Evolutionary conservation across 2,888 invertebrate genomes (phyloP).

Genomic region (Thecophora atra): DNA sequence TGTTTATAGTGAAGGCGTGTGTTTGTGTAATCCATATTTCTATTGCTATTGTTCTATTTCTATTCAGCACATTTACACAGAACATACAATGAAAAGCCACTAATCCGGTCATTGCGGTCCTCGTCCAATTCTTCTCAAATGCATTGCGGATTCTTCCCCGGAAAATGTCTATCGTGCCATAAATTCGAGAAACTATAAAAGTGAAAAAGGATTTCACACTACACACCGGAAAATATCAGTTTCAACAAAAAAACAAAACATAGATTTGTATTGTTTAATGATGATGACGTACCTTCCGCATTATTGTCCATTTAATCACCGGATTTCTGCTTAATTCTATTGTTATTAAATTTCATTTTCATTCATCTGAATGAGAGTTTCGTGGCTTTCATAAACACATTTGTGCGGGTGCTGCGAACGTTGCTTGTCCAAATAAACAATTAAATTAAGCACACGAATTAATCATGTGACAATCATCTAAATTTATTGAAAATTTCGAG

Average conservation of each 20-base stretch:
- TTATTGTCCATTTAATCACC: conserved; percentile 19
- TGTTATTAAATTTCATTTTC: conserved; percentile 31
- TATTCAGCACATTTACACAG: neutral
- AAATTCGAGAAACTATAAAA: conserved; percentile 36
- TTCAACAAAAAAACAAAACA: neutral
- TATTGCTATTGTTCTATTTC: conserved; percentile 22
- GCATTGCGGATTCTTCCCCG: neutral
- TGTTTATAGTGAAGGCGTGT: neutral
- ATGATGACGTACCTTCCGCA: neutral
- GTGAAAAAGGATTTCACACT: conserved; percentile 45
- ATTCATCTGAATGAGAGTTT: neutral
- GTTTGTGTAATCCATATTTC: conserved; percentile 25
- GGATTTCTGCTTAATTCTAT: conserved; percentile 19
- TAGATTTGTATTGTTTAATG: neutral
- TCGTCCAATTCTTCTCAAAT: neutral
- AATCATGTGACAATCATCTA: conserved; percentile 31
- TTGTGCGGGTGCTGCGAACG: conserved; percentile 17
- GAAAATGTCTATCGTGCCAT: neutral
- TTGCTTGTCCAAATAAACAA: conserved; percentile 9
- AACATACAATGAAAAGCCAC: neutral
- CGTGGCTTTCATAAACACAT: neutral
- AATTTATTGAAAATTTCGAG: conserved; percentile 20
- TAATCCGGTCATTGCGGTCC: neutral
- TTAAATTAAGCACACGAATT: conserved; percentile 26
- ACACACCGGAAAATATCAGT: conserved; percentile 27